phyloP scores from a whole-genome alignment of 2,888 invertebrate species.

The Perizoma flavofasciatum region DNA sequence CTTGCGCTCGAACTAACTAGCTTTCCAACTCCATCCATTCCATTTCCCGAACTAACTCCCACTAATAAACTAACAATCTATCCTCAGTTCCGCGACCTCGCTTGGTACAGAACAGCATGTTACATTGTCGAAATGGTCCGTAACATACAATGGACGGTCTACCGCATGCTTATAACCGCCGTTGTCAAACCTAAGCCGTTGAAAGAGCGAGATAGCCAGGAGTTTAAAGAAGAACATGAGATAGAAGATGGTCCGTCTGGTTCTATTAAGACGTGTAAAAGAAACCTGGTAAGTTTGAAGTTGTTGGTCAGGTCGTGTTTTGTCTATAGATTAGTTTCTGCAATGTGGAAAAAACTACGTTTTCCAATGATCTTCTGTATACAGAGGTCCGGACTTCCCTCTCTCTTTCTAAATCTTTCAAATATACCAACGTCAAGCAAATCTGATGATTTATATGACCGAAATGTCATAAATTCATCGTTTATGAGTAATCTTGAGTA shows the following conservation, averaged over 20 bases:
- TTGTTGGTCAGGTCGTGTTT: neutral
- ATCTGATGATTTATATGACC: no score
- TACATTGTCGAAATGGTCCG: constrained; percentile 51
- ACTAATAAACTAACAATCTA: constrained; percentile 22
- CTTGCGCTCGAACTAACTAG: no score
- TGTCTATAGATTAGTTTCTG: no score
- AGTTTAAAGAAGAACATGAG: neutral
- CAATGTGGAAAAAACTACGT: no score
- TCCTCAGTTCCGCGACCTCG: constrained; percentile 55
- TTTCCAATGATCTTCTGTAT: no score
- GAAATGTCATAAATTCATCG: no score
- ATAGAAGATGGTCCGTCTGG: neutral
- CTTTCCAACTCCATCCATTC: no score
- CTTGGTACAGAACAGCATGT: constrained; percentile 53
- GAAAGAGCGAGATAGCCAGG: constrained; percentile 17
- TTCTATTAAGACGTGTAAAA: neutral
- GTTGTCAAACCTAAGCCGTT: constrained; percentile 46
- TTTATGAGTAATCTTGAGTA: no score
- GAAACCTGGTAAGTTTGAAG: neutral
- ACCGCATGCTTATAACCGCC: constrained; percentile 47
- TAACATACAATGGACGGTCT: constrained; percentile 54
- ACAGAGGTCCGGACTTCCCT: no score
- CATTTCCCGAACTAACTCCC: constrained; percentile 9
- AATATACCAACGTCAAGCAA: no score
- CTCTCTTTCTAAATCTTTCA: no score